Base-by-base conservation (phyloP, 2,797 vertebrate genomes). In the Manis pentadactyla region DNA sequence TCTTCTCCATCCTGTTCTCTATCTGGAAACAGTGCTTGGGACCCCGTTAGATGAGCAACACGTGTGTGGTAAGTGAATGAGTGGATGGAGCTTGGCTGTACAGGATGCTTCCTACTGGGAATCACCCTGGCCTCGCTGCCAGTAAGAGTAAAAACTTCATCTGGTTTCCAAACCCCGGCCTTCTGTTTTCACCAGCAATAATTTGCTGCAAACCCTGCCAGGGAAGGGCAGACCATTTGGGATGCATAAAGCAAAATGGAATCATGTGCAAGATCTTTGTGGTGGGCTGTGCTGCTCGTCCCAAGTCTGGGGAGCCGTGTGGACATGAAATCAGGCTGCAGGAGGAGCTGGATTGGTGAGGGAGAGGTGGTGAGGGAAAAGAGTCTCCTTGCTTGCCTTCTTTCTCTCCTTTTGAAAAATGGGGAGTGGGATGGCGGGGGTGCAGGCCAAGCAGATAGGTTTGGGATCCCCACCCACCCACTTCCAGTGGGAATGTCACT, bases 71-170 rank as follows among this genome's bases (percentile, higher is more conserved):
- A 39, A 64, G 42, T 31, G 55, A 69, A 85, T 69, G 81, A 49
- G 63, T 21, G 71, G 71, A 68, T 13, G 81, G 37, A 87, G 79
- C 93, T 74, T 14, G 42, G 61, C 82, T 42, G 0, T 51, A 39
- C 49, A 84, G 95, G 96, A 97, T 79, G 77, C 96, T 93, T 93
- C 93, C 82, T 53, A 64, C 7, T 57, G 86, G 83, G 51, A 73
- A 55, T 59, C 82, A 81, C 90, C 55, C 93, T 63, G 85, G 83
- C 94, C 95, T 93, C 95, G 94, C 86, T 78, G 87, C 93, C 95
- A 91, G 95, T 78, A 97, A 97, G 97, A 97, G 97, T 93, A 94
- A 94, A 96, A 97, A 83, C 96, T 95, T 94, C 97, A 97, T 97
- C 97, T 97, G 97, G 93, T 46, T 95, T 90, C 90, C 93, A 96